A percentile compares a stretch with the other conserved stretches of the same genome.
phyloP scores from a whole-genome alignment of 2,113 vertebrate genomes.

The Daboia siamensis region DNA sequence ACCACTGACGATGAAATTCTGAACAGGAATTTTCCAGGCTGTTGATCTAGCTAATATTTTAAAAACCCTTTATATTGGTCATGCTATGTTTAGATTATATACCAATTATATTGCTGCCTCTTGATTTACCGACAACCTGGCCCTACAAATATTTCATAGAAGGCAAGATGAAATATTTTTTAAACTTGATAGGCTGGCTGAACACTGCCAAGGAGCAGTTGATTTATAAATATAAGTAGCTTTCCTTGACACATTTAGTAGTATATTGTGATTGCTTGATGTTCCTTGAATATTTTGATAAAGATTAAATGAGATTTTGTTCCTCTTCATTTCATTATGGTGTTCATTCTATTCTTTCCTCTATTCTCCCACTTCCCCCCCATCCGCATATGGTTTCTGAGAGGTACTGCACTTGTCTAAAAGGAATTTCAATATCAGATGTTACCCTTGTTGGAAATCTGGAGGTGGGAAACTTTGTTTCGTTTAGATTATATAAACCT shows the following conservation, averaged over 20 bases:
- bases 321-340: background rate
- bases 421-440: background rate
- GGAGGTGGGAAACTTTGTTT: background rate
- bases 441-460: background rate
- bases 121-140: background rate
- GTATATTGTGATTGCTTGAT: background rate
- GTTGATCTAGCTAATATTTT: background rate
- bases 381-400: background rate
- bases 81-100: background rate
- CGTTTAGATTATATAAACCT: background rate
- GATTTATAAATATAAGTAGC: background rate
- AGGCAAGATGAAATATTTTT: background rate
- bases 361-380: background rate
- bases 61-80: background rate
- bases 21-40: background rate
- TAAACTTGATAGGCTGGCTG: background rate
- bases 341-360: background rate
- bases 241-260: background rate
- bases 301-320: background rate
- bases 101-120: background rate
- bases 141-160: background rate
- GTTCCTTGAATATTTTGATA: background rate
- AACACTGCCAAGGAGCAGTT: background rate
- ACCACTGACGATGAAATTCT: background rate
- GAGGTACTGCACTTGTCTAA: background rate